Conservation (phyloP, 2,888 invertebrate genomes). For the Molorchus minor region DNA sequence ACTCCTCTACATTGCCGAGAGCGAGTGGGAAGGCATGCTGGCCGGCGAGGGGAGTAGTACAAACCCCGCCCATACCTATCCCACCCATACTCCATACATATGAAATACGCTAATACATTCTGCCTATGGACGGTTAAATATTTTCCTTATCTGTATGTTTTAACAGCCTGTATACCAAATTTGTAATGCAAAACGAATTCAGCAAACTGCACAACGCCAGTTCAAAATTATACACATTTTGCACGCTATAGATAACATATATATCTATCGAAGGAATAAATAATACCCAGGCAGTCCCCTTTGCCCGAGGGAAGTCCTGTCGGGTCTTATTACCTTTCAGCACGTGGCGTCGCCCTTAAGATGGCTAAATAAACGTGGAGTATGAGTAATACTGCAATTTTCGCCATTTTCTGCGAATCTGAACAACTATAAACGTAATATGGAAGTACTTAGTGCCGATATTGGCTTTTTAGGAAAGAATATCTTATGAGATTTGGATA, state of each 20-base stretch:
- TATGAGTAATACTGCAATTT: slow-evolving; percentile 12
- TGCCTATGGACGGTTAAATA: no score
- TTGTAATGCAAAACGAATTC: no score
- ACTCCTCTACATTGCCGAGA: no score
- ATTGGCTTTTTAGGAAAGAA: no score
- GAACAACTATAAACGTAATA: neutral
- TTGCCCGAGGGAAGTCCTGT: slow-evolving; percentile 8
- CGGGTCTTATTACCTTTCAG: slow-evolving; percentile 12
- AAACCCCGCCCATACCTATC: no score
- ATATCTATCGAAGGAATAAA: neutral
- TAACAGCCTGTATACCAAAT: no score
- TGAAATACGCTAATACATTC: no score
- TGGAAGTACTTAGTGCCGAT: neutral
- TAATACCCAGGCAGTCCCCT: neutral
- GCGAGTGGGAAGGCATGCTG: no score
- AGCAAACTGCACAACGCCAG: neutral
- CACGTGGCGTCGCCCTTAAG: slow-evolving; percentile 15
- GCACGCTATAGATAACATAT: neutral
- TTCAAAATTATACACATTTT: neutral
- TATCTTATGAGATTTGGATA: no score
- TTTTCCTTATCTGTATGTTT: no score
- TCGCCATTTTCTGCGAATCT: neutral
- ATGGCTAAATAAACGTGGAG: slow-evolving; percentile 5
- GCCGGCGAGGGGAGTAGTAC: no score
- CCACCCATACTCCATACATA: no score